phyloP scores from a whole-genome alignment of 2,113 vertebrate species.

The Rhodinocichla rosea region DNA sequence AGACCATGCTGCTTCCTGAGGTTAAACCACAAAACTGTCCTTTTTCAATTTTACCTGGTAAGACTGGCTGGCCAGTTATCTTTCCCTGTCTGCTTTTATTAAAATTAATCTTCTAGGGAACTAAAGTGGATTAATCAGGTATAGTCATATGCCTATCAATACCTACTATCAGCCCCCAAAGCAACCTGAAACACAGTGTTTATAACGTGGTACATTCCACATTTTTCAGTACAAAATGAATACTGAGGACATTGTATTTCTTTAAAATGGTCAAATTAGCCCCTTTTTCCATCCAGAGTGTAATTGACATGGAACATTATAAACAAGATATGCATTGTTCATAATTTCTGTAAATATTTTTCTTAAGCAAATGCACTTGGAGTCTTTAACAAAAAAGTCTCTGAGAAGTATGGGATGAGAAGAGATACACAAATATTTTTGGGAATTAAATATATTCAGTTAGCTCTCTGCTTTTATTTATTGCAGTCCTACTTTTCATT shows the following conservation, averaged over 20 bases:
- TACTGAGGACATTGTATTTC: neutral
- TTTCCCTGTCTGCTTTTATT: neutral
- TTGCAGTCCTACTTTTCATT: slow-evolving; percentile 5
- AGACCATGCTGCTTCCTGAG: neutral
- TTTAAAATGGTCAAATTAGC: neutral
- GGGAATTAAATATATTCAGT: neutral
- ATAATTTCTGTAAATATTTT: neutral
- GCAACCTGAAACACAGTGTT: neutral
- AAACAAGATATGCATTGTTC: neutral
- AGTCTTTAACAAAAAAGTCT: neutral
- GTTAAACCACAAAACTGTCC: neutral
- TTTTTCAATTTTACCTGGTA: neutral
- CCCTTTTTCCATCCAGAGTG: neutral
- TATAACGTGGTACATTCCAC: neutral
- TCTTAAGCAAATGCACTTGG: neutral
- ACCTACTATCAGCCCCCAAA: neutral
- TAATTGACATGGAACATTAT: neutral
- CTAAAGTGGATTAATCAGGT: neutral
- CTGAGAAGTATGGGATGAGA: neutral
- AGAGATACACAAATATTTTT: neutral
- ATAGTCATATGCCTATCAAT: neutral
- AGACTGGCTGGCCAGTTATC: neutral
- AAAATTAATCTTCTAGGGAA: neutral
- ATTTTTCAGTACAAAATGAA: neutral
- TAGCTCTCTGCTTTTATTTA: neutral